Conservation (phyloP, 2,113 vertebrate genomes). For the Bostrychus sinensis region DNA sequence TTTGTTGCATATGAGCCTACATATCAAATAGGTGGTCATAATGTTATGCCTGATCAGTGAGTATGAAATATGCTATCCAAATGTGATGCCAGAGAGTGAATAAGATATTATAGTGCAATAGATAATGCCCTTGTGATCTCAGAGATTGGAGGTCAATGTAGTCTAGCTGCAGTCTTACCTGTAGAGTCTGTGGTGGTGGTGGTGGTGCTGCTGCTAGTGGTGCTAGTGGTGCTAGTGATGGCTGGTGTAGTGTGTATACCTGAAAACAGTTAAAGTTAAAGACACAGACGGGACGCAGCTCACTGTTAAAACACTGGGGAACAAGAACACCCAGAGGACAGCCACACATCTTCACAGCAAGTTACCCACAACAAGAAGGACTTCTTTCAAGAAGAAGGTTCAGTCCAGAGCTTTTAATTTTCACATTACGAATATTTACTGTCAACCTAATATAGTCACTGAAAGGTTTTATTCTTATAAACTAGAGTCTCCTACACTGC, state of each 20-base stretch:
- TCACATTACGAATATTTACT: not conserved
- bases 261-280: constrained; percentile 64
- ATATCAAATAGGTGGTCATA: too few relatives aligned
- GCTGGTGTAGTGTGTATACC: constrained; percentile 41
- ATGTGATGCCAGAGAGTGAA: too few relatives aligned
- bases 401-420: not conserved
- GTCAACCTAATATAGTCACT: not conserved
- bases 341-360: constrained; percentile 27
- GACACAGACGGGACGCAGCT: constrained; percentile 45
- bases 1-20: too few relatives aligned
- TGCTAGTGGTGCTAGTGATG: constrained; percentile 7
- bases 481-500: too few relatives aligned
- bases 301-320: constrained; percentile 53
- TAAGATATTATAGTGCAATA: too few relatives aligned
- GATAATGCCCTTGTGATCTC: too few relatives aligned
- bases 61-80: too few relatives aligned
- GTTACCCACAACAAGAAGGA: not conserved
- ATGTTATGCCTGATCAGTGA: too few relatives aligned
- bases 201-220: not conserved
- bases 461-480: too few relatives aligned
- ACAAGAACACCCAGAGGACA: constrained; percentile 28
- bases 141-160: not conserved
- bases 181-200: constrained; percentile 14
- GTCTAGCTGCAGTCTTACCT: constrained; percentile 58
- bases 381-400: constrained; percentile 13